Evolutionary conservation across 2,797 vertebrate species (phyloP).

Genomic region (Percopsis omiscomaycus): DNA sequence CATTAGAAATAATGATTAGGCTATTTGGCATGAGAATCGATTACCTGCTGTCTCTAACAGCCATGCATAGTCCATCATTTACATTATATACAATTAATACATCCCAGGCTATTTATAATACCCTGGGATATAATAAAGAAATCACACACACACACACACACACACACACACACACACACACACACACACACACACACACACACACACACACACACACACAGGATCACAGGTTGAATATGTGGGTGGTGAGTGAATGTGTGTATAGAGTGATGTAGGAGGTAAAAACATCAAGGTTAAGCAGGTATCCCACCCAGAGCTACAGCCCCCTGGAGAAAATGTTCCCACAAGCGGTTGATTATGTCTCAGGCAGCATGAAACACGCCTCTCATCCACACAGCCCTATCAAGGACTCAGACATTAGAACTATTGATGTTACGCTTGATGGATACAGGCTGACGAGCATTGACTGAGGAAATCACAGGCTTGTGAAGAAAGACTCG

Average conservation of each 20-base stretch:
- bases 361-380: constrained; percentile 23
- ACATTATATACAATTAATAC: background rate
- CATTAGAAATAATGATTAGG: constrained; percentile 23
- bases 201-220: background rate
- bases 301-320: constrained; percentile 8
- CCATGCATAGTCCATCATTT: background rate
- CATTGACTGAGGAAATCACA: constrained; percentile 29
- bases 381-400: constrained; percentile 33
- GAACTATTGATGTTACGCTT: constrained; percentile 49
- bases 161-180: too few relatives aligned
- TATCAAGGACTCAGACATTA: constrained; percentile 43
- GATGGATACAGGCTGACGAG: constrained; percentile 41
- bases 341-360: constrained; percentile 37
- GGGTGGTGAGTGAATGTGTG: background rate
- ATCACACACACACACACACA: too few relatives aligned
- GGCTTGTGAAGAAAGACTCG: constrained; percentile 19
- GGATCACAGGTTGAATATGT: background rate
- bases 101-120: too few relatives aligned
- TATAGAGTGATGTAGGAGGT: background rate
- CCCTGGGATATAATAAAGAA: too few relatives aligned
- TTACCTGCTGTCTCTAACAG: background rate
- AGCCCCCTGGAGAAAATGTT: constrained; percentile 25
- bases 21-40: constrained; percentile 14
- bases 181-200: background rate
- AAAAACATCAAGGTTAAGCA: background rate